A percentile compares a stretch with the other conserved stretches of the same genome.
These are phyloP conservation scores for Pangasianodon gigas DNA, from an alignment of 2,113 vertebrate species.

Conservation along the genomic window DNA sequence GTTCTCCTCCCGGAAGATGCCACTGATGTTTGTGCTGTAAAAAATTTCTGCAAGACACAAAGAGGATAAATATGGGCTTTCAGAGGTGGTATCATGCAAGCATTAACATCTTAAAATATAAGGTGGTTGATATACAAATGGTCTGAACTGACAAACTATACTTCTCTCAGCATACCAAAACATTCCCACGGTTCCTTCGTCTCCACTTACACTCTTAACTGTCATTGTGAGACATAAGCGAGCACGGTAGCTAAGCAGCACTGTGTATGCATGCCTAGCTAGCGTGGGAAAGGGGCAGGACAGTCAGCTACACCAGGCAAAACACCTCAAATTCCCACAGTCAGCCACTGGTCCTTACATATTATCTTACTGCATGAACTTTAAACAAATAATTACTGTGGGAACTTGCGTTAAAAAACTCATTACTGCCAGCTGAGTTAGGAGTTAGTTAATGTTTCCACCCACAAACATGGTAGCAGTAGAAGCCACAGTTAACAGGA, in stretches of 20 bases:
- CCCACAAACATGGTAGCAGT: constrained; percentile 48
- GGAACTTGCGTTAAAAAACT: constrained; percentile 72
- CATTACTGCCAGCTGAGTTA: constrained; percentile 61
- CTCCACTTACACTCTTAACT: constrained; percentile 68
- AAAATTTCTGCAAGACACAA: constrained; percentile 71
- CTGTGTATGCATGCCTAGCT: constrained; percentile 63
- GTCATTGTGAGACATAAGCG: constrained; percentile 75
- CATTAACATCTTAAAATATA: neutral
- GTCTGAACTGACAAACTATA: constrained; percentile 11
- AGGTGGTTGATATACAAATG: neutral
- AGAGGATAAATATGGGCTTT: neutral
- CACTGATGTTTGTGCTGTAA: constrained; percentile 57
- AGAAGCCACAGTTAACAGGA: constrained; percentile 42
- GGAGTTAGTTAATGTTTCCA: constrained; percentile 66
- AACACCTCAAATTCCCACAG: constrained; percentile 79
- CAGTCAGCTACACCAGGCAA: constrained; percentile 52
- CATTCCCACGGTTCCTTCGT: constrained; percentile 69
- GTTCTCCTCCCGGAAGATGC: constrained; percentile 73
- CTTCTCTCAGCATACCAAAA: neutral
- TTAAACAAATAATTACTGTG: constrained; percentile 73
- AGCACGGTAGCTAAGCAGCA: constrained; percentile 64
- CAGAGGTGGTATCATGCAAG: neutral
- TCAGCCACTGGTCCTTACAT: constrained; percentile 57
- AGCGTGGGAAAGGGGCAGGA: constrained; percentile 80
- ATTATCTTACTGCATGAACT: constrained; percentile 65